Conservation (phyloP, 2,888 invertebrate species). For the Parthenolecanium corni region DNA sequence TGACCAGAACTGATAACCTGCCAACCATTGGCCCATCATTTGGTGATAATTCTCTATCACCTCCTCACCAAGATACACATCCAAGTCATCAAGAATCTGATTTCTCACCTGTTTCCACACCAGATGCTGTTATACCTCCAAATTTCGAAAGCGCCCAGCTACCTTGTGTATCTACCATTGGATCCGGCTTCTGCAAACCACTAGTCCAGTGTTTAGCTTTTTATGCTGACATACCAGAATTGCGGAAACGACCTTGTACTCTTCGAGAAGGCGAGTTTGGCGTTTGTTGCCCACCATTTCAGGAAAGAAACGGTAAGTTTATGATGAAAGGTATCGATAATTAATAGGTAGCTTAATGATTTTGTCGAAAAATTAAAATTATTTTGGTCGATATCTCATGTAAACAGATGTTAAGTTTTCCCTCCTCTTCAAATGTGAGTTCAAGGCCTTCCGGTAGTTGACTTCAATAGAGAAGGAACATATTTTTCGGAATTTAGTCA, state of each 20-base stretch:
- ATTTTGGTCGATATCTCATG: not conserved
- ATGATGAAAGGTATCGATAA: not conserved
- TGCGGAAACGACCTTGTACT: conserved; percentile 37
- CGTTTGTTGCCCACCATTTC: conserved; percentile 38
- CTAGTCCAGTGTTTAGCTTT: conserved; percentile 38
- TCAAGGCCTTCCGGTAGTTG: not conserved
- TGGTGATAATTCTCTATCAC: too few relatives aligned
- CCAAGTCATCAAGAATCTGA: too few relatives aligned
- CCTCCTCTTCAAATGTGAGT: not conserved
- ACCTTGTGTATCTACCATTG: conserved; percentile 1
- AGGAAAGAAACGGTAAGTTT: not conserved
- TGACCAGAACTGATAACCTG: too few relatives aligned
- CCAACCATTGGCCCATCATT: too few relatives aligned
- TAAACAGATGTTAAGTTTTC: not conserved
- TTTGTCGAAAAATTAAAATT: not conserved
- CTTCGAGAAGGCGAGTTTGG: conserved; percentile 36
- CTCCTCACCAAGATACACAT: too few relatives aligned
- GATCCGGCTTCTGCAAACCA: conserved; percentile 37
- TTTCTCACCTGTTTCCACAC: too few relatives aligned
- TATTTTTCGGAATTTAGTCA: too few relatives aligned
- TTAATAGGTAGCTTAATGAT: not conserved
- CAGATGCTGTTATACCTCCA: not conserved
- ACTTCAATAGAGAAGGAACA: not conserved
- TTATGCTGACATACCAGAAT: conserved; percentile 38
- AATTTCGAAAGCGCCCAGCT: conserved; percentile 27